phyloP scores from a whole-genome alignment of 2,113 vertebrate species.

The Lophius piscatorius region DNA sequence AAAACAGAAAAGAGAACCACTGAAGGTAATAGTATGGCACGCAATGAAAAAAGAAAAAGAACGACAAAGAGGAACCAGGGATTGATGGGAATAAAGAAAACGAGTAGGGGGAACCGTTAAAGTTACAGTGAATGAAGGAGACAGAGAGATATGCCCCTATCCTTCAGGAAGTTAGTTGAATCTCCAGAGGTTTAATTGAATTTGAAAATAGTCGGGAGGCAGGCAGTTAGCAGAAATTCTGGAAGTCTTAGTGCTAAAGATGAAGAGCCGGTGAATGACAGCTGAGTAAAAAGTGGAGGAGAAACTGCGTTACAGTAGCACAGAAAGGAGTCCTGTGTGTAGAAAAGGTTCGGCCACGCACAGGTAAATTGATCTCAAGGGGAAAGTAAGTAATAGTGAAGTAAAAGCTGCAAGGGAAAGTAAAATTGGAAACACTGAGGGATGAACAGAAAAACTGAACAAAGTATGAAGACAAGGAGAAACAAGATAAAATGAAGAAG shows the following conservation, averaged over 20 bases:
- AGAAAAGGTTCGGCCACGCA: constrained; percentile 57
- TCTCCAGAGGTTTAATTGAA: constrained; percentile 80
- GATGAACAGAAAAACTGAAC: constrained; percentile 38
- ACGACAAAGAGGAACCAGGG: constrained; percentile 23
- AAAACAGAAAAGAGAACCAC: constrained; percentile 26
- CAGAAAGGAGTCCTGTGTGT: constrained; percentile 46
- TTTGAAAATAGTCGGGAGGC: constrained; percentile 69
- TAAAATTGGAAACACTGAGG: constrained; percentile 25
- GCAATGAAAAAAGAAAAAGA: constrained; percentile 29
- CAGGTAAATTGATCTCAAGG: constrained; percentile 78
- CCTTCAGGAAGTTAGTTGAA: constrained; percentile 77
- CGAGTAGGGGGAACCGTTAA: constrained; percentile 48
- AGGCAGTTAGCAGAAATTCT: constrained; percentile 66
- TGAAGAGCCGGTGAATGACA: constrained; percentile 72
- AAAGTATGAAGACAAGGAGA: constrained; percentile 36
- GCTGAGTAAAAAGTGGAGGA: constrained; percentile 52
- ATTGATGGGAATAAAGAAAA: constrained; percentile 35
- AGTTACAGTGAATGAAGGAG: constrained; percentile 68
- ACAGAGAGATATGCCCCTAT: constrained; percentile 63
- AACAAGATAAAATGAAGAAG: constrained; percentile 27
- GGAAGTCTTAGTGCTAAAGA: constrained; percentile 58
- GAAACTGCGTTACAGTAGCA: constrained; percentile 52
- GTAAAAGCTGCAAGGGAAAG: constrained; percentile 45
- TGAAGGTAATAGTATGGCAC: constrained; percentile 49
- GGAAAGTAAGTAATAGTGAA: constrained; percentile 53